Percentiles rank a stretch among this genome's conserved stretches.
These are phyloP conservation scores for Chymomyza caudatula DNA, from an alignment of 2,888 invertebrate genomes.

Conservation along the genomic window DNA sequence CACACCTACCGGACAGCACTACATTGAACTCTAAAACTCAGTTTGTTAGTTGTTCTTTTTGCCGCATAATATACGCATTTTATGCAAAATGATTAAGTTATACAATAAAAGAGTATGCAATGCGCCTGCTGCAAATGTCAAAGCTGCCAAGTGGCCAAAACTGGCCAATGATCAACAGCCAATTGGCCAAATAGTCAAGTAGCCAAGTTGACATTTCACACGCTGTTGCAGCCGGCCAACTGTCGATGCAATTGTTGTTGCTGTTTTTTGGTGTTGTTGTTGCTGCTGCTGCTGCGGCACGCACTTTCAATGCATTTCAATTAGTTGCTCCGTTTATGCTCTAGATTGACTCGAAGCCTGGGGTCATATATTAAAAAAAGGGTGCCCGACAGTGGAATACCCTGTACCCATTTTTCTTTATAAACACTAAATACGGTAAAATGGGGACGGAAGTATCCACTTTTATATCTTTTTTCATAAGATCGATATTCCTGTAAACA, in stretches of 20 bases:
- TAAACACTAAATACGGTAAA: too few relatives aligned
- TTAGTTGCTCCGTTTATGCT: constrained; percentile 52
- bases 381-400: too few relatives aligned
- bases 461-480: too few relatives aligned
- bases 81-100: constrained; percentile 63
- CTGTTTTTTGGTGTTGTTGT: not conserved
- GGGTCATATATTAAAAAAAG: not conserved
- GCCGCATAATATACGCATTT: constrained; percentile 1
- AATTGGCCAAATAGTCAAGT: not conserved
- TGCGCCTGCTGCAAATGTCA: constrained; percentile 46
- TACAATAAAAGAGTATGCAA: constrained; percentile 23
- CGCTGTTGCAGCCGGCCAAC: constrained; percentile 34
- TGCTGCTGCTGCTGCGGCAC: constrained; percentile 39
- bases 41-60: not conserved
- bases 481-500: too few relatives aligned
- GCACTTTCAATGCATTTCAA: constrained; percentile 72
- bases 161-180: too few relatives aligned
- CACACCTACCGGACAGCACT: not conserved
- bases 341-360: constrained; percentile 42
- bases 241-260: constrained; percentile 16
- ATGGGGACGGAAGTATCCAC: too few relatives aligned
- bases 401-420: too few relatives aligned
- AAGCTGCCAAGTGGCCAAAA: constrained; percentile 4
- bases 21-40: not conserved
- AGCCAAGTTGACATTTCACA: constrained; percentile 59